These are phyloP conservation scores for Archocentrus centrarchus DNA, from an alignment of 2,113 vertebrate genomes.

Conservation along the genomic window DNA sequence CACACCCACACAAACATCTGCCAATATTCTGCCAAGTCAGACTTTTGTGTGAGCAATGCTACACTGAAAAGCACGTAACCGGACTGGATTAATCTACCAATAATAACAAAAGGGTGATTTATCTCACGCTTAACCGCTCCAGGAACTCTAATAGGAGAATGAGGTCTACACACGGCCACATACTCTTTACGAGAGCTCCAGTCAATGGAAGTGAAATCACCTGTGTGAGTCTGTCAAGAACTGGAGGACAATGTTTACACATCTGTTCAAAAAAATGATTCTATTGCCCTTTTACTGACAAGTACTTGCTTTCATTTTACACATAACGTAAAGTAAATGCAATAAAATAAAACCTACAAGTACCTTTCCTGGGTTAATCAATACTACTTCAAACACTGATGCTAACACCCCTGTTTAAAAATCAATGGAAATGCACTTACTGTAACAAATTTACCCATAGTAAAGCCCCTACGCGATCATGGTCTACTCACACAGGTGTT, in stretches of 20 bases:
- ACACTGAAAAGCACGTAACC: not conserved
- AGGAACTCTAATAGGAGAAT: not conserved
- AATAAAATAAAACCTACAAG: not conserved
- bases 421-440: not conserved
- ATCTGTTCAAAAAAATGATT: not conserved
- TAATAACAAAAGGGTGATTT: not conserved
- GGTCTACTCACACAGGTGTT: constrained; percentile 17
- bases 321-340: not conserved
- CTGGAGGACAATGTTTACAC: not conserved
- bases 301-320: not conserved
- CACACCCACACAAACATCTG: not conserved
- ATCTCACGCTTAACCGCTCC: not conserved
- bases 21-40: not conserved
- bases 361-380: not conserved
- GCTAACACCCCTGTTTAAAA: not conserved
- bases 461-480: not conserved
- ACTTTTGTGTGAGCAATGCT: not conserved
- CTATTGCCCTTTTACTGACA: not conserved
- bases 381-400: not conserved
- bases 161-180: too few relatives aligned
- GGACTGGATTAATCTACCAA: not conserved
- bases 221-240: not conserved
- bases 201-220: not conserved
- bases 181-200: not conserved
- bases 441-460: not conserved